Evolutionary conservation across 2,888 invertebrate species (phyloP).

Genomic region (Melieria omissa): DNA sequence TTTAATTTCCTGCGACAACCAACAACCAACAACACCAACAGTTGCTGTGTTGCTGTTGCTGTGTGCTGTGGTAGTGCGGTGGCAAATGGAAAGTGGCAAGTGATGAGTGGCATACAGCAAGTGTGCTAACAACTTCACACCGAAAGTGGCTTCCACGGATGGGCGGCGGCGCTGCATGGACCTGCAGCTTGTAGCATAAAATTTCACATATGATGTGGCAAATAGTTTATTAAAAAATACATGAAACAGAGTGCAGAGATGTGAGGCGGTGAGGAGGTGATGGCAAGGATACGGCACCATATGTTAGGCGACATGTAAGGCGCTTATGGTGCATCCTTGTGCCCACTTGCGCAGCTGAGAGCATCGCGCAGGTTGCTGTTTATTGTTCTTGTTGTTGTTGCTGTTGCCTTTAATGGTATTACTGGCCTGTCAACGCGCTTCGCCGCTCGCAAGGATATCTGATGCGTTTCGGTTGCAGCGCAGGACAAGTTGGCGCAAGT

Average conservation of each 20-base stretch:
- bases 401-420: not conserved
- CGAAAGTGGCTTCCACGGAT: not conserved
- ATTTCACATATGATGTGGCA: not conserved
- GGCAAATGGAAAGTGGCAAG: too few relatives aligned
- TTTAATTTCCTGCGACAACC: slow-evolving; percentile 2
- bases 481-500: not conserved
- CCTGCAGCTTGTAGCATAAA: not conserved
- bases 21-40: not conserved
- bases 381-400: not conserved
- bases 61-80: too few relatives aligned
- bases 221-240: slow-evolving; percentile 11
- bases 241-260: not conserved
- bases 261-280: not conserved
- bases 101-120: not conserved
- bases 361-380: not conserved
- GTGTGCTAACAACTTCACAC: not conserved
- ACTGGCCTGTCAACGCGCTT: slow-evolving; percentile 7
- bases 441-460: not conserved
- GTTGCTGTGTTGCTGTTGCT: too few relatives aligned
- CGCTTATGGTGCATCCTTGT: slow-evolving; percentile 36
- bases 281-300: slow-evolving; percentile 50
- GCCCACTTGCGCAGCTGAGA: slow-evolving; percentile 5
- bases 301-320: slow-evolving; percentile 48
- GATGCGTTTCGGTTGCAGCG: not conserved
- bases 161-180: not conserved